Base-by-base conservation (phyloP, 2,888 invertebrate genomes). In the Harmothoe impar region DNA sequence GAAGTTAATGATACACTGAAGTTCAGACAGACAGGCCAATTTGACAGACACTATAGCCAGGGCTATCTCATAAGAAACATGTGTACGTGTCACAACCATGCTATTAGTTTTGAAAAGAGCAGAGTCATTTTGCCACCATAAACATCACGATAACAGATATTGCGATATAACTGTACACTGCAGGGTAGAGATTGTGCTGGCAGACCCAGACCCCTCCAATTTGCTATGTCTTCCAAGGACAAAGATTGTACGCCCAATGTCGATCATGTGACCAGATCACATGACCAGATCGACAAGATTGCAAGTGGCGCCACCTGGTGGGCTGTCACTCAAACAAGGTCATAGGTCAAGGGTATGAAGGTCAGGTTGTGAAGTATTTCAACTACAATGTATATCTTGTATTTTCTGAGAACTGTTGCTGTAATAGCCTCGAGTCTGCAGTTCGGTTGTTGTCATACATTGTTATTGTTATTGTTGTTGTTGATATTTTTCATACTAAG, bases 251-350 rank as follows among this genome's bases (percentile, higher is more conserved):
- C 62, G 15, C 62, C 3, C 20, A n/a, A 62, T 62, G 62, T 62
- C 62, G 77, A 77, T 77, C 77, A 77, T 77, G 77, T 77, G 77
- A 77, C 77, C 77, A 31, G 77, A 77, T 77, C 77, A 77, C 77
- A 77, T 77, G 77, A 77, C 77, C 77, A 1, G 77, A 77, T 77
- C 77, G 77, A 77, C 77, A 77, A 77, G 77, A 77, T 77, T 77
- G 31, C 17, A 77, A 77, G 77, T 29, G 77, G 77, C 77, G 29
- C 77, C 77, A 77, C 77, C 77, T 77, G 77, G 77, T 1, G 77
- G 5, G 31, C 31, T 29, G 77, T 77, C 77, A 17, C 77, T 25
- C 29, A 10, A 3, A 31, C 77, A 31, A 31, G 77, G 77, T 77
- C 77, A 77, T n/a, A 25, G 77, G 77, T 77, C 77, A 77, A n/a